A percentile compares a stretch with the other conserved stretches of the same genome.
phyloP scores from a whole-genome alignment of 2,888 invertebrate genomes.

The Drosophila mettleri region DNA sequence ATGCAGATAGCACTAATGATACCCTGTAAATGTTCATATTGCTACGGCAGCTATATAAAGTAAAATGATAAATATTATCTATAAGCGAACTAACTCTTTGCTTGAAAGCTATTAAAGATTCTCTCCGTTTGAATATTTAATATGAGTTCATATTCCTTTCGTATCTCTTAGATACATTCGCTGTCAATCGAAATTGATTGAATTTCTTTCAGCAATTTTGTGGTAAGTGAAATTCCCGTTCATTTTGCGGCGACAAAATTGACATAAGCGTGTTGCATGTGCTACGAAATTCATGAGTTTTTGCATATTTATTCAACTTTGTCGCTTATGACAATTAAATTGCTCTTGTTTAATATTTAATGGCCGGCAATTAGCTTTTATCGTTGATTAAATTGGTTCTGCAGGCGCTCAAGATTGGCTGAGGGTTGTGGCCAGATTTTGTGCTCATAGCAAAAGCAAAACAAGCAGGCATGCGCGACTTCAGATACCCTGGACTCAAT shows the following conservation, averaged over 20 bases:
- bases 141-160: neutral
- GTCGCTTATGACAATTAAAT: constrained; percentile 25
- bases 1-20: neutral
- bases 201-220: neutral
- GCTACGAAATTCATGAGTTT: constrained; percentile 12
- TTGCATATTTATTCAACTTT: constrained; percentile 24
- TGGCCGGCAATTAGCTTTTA: constrained; percentile 32
- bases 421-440: constrained; percentile 33
- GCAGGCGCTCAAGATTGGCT: constrained; percentile 7
- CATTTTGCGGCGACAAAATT: constrained; percentile 9
- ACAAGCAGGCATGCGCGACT: neutral
- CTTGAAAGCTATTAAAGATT: neutral
- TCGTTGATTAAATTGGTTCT: constrained; percentile 23
- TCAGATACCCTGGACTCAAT: neutral
- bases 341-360: constrained; percentile 34
- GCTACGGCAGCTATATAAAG: no score
- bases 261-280: constrained; percentile 1
- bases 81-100: neutral
- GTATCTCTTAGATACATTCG: constrained; percentile 4
- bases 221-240: neutral
- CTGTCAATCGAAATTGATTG: neutral
- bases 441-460: constrained; percentile 14
- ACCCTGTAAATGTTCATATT: neutral
- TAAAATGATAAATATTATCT: neutral
- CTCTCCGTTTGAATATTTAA: neutral